Percentiles rank a stretch among this genome's conserved stretches.
These are phyloP conservation scores for Halichondria panicea DNA, from an alignment of 37 sponge, comb jelly and placozoan genomes.

Conservation along the genomic window DNA sequence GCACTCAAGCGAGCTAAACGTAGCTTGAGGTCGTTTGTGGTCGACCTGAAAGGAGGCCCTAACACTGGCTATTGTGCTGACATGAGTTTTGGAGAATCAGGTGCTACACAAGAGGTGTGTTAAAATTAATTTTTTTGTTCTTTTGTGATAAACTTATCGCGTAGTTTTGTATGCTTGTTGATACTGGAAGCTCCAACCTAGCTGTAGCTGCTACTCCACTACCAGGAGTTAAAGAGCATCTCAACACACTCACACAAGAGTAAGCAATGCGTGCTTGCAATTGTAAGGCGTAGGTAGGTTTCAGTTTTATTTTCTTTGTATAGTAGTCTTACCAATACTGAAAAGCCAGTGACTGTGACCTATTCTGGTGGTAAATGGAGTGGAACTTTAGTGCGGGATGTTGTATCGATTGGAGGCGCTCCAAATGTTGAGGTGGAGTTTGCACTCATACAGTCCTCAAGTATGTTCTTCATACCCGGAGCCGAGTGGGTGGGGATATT, in stretches of 20 bases:
- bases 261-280: too few relatives aligned
- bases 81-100: neutral
- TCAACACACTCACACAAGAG: too few relatives aligned
- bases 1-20: too few relatives aligned
- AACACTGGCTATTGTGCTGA: conserved; percentile 30
- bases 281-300: neutral
- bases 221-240: neutral
- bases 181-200: conserved; percentile 49
- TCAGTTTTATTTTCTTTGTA: neutral
- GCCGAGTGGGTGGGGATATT: conserved; percentile 51
- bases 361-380: conserved; percentile 50
- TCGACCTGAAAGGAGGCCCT: neutral
- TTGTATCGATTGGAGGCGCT: neutral
- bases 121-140: neutral
- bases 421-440: neutral
- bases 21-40: neutral
- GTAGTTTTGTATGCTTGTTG: conserved; percentile 37
- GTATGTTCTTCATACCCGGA: conserved; percentile 33
- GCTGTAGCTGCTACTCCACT: conserved; percentile 29
- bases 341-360: conserved; percentile 23
- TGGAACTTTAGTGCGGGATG: conserved; percentile 25
- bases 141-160: neutral
- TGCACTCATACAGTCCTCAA: conserved; percentile 17
- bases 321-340: neutral
- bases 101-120: conserved; percentile 1